Evolutionary conservation across 2,888 invertebrate genomes (phyloP), one percentile per base, ranked within the genome.

Genomic region (Pandemis cinnamomeana): DNA sequence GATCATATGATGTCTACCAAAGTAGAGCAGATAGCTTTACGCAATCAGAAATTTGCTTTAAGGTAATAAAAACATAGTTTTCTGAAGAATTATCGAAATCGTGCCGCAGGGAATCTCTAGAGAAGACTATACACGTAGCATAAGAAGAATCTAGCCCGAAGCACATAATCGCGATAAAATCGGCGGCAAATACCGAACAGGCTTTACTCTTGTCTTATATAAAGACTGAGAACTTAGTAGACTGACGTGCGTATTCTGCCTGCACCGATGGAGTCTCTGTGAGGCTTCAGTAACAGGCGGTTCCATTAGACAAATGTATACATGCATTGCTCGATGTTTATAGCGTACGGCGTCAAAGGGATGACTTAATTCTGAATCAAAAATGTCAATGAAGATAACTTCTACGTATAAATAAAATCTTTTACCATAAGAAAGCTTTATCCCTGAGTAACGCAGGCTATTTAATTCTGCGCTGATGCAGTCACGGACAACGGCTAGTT

Each of bases 181-280:
- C 73, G 69, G 64, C 69, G 69, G 69, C 72, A 72, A 72, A 72
- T 72, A 69, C 68, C 72, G 63, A 72, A 72, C 68, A 72, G 63
- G 63, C 73, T 73, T 64, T 68, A 58, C 73, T 60, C 73, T 69
- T 72, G 72, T 72, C 72, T 68, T 55, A 62, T 67, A 71, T 60
- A 60, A 66, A 67, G 71, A 71, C 60, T 61, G 68, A 15, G 68
- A 58, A 63, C n/a, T 11, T 11, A 1, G 46, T 44, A 11, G 63
- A 46, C 7, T 1, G 44, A 27, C 5, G 63, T 20, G 41, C 5
- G 63, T 8, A 46, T 63, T 27, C 63, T 46, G 63, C 63, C 63
- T n/a, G 13, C 13, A 51, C 51, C 51, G n/a, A 51, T n/a, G 6
- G n/a, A 20, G 5, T 36, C 61, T 61, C 61, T 61, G 61, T 61